Conservation (phyloP, 2,797 vertebrate species). For the Steatocranus sp. region DNA sequence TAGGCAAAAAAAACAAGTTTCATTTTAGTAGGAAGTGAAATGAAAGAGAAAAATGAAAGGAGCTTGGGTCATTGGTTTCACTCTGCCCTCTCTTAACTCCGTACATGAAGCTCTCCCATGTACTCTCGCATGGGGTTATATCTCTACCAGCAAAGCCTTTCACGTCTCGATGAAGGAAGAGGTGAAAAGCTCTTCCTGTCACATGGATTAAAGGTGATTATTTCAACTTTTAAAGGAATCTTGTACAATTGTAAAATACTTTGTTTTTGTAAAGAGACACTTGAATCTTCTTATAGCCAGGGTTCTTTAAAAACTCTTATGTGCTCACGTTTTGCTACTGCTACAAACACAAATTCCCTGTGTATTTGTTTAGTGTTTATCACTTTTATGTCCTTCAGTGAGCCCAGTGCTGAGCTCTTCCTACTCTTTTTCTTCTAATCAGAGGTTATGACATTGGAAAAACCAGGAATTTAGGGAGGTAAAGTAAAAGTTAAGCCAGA, state of each 20-base stretch:
- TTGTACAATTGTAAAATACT: not conserved
- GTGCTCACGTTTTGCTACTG: not conserved
- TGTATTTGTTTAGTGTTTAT: not conserved
- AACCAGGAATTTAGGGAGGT: not conserved
- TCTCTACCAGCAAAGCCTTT: not conserved
- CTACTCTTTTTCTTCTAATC: not conserved
- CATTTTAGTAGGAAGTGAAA: slow-evolving; percentile 12
- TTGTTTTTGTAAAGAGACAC: not conserved
- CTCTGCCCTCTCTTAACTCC: slow-evolving; percentile 45
- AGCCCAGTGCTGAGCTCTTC: not conserved
- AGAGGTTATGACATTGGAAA: not conserved
- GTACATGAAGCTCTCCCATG: not conserved
- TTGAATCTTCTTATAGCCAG: not conserved
- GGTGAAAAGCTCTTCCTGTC: not conserved
- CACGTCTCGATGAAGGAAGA: not conserved
- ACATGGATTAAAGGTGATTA: not conserved
- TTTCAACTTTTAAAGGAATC: not conserved
- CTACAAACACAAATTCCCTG: not conserved
- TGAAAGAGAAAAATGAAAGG: slow-evolving; percentile 32
- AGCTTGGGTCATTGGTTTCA: slow-evolving; percentile 49
- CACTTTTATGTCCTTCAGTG: not conserved
- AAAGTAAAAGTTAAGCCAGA: not conserved
- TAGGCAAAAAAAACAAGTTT: slow-evolving; percentile 7
- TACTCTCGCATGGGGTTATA: not conserved
- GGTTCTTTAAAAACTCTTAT: not conserved